A percentile compares a stretch with the other conserved stretches of the same genome.
Conservation (phyloP, 2,888 invertebrate species). For the Platycheirus rosarum region DNA sequence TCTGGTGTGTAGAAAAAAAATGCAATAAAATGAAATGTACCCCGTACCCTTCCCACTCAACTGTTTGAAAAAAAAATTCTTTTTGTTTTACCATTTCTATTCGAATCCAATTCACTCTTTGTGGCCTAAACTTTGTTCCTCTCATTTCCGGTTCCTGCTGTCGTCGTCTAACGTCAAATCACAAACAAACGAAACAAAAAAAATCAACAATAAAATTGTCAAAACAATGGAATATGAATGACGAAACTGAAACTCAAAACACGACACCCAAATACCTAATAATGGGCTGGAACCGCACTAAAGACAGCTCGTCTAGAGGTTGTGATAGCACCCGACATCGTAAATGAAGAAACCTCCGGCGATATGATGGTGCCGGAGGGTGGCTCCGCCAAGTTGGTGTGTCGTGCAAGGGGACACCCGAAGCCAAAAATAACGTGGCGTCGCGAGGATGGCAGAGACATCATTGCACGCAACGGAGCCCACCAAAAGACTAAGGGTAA, state of each 20-base stretch:
- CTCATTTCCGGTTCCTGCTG: constrained; percentile 16
- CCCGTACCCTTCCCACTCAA: constrained; percentile 30
- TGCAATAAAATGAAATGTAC: constrained; percentile 66
- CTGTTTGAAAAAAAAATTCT: constrained; percentile 15
- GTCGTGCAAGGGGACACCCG: constrained; percentile 93
- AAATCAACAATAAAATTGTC: constrained; percentile 67
- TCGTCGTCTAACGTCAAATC: constrained; percentile 45
- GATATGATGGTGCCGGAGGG: constrained; percentile 98
- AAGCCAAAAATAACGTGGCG: constrained; percentile 93
- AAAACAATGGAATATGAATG: constrained; percentile 56
- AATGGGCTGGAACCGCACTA: constrained; percentile 47
- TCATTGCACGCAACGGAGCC: constrained; percentile 89
- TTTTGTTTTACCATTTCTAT: constrained; percentile 40
- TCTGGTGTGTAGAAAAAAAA: constrained; percentile 37
- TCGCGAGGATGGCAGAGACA: constrained; percentile 92
- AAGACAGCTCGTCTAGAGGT: constrained; percentile 94
- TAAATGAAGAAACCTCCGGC: constrained; percentile 94
- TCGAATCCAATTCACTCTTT: constrained; percentile 65
- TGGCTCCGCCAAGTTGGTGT: constrained; percentile 92
- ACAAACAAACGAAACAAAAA: constrained; percentile 30
- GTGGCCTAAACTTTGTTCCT: constrained; percentile 31
- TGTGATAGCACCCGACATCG: constrained; percentile 94
- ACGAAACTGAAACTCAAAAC: constrained; percentile 34
- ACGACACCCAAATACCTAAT: constrained; percentile 36
- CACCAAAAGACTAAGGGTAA: constrained; percentile 90